Evolutionary conservation across 2,888 invertebrate species (phyloP), one percentile per base, ranked within the genome.

Genomic region (Lymantria dispar): DNA sequence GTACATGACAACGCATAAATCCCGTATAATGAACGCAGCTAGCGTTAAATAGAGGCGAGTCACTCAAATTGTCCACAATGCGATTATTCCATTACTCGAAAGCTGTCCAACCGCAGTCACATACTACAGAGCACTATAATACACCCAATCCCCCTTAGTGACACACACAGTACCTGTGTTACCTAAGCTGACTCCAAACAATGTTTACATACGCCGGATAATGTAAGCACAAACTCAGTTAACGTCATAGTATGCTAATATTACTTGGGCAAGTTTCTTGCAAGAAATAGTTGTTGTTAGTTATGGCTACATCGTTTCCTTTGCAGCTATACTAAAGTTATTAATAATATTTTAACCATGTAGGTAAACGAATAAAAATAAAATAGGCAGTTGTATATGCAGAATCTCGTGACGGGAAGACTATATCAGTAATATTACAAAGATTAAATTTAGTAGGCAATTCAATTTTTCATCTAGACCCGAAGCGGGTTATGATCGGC

Each of bases 1-100:
- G 81, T 79, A 76, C 78, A 85, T 86, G 87, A 85, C 87, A 85
- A 80, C 80, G 80, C 85, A 88, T 87, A 87, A 89, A 88, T 87
- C 83, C 80, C 65, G 63, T 73, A 77, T 87, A 87, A 88, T 87
- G 87, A 88, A 86, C 81, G 83, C 85, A 80, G 74, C 68, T 68
- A 82, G 76, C 85, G 78, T 85, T 86, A 85, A 85, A 87, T 83
- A 85, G 76, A 79, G 72, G 73, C 76, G 82, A 84, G 82, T 85
- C 85, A 83, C 84, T 87, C 83, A 85, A 87, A 87, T 85, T 79
- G 83, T 80, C 80, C 86, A 85, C 85, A 87, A 86, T 86, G 82
- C 85, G 85, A 88, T 88, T 87, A 88, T 86, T 86, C 80, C 81
- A 83, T 87, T 87, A 83, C 78, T 58, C 61, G 72, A 71, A 76